Evolutionary conservation across 2,888 invertebrate species (phyloP), one percentile per base, ranked within the genome.

Genomic region (Acrocera orbiculus): DNA sequence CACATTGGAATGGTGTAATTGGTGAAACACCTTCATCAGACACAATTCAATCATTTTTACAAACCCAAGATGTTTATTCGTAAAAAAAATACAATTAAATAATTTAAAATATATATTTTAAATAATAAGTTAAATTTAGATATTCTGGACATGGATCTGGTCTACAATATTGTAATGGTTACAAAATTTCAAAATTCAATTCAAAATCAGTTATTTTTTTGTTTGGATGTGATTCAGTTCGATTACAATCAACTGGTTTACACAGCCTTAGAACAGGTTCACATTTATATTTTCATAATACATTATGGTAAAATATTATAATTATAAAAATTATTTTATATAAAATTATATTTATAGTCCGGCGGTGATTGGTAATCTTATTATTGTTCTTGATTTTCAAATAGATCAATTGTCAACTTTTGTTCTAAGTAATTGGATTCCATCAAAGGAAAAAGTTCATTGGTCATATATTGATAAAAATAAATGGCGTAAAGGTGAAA

Each of bases 111-210:
- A 30, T 31, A 27, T 34, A 2, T 27, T 3, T 16, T 10, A 10
- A 15, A 27, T 9, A 11, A 9, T 27, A 7, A 27, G 14, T 26
- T 9, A 27, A 31, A 36, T 50, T 29, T 47, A 75, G 75, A 11
- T 79, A 76, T 52, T 67, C 67, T 47, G 79, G 78, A 16, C 78
- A 80, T 52, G 76, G 77, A 4, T 67, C 67, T 38, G 77, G 77
- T 1, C 56, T 65, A 26, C 69, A 70, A 46, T 72, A 67, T 46
- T 55, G 74, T 30, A 58, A 64, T 11, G 62, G 64, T 16, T 64
- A 66, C 25, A 56, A 63, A 40, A 58, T 77, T 29, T 65, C 69
- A 45, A 63, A 64, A 42, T 50, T 67, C 27, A 51, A 61, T 28
- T 65, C 70, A 27, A 62, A 64, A 28, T 65, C 72, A 3, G 66